Conservation (phyloP, 2,888 invertebrate species). For the Deladenus siricidicola region DNA sequence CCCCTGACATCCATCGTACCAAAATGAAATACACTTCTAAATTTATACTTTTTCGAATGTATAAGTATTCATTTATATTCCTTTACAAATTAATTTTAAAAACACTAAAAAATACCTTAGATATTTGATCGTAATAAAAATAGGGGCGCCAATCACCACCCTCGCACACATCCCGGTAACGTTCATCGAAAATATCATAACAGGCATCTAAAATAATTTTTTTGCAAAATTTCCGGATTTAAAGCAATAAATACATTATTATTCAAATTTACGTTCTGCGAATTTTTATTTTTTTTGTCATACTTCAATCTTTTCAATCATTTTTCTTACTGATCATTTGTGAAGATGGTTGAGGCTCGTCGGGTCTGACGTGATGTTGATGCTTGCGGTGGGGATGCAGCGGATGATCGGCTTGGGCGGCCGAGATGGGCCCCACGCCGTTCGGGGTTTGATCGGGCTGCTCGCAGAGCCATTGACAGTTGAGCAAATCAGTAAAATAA, state of each 20-base stretch:
- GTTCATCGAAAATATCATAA: constrained; percentile 47
- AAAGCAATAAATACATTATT: background rate
- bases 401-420: too few species aligned
- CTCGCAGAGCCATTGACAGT: constrained; percentile 52
- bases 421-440: constrained; percentile 8
- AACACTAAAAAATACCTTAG: too few species aligned
- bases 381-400: background rate
- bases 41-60: background rate
- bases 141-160: constrained; percentile 49
- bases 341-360: background rate
- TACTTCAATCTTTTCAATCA: background rate
- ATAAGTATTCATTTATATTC: too few species aligned
- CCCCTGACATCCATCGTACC: constrained; percentile 50
- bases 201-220: constrained; percentile 28
- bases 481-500: constrained; percentile 47
- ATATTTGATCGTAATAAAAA: constrained; percentile 43
- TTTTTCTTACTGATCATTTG: background rate
- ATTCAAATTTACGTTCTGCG: too few species aligned
- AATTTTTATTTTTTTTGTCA: too few species aligned
- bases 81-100: too few species aligned
- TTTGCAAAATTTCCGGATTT: constrained; percentile 4
- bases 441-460: too few species aligned
- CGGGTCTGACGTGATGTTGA: background rate
- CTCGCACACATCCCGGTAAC: constrained; percentile 47
- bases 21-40: constrained; percentile 45